Evolutionary conservation across 1,140 invertebrate species (phyloP), one percentile per base, ranked within the genome.

Genomic region (Diprion similis): DNA sequence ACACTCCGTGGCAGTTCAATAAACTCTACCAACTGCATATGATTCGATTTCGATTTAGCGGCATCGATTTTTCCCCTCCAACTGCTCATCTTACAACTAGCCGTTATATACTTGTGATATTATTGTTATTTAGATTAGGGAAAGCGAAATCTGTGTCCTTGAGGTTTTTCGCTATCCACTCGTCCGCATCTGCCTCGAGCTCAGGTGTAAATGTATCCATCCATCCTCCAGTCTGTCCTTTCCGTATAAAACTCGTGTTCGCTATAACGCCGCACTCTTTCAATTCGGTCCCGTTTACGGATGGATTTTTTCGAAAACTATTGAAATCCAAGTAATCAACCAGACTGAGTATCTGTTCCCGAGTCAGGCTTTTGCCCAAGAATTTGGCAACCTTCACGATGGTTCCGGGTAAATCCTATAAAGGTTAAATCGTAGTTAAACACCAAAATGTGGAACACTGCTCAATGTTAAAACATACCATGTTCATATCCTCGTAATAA

Each of bases 401-500:
- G 0, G 89, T 83, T 8, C 79, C 78, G 17, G 83, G 81, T 19
- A 93, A 83, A 84, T 94, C 89, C 89, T 92, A 76, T 73, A 85
- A 84, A 66, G 76, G 66, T 71, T 84, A 74, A 84, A 75, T 73
- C 17, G 45, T 68, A 37, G 24, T 37, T 37, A 13, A 8, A 6
- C n/a, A 59, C 9, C 11, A 4, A 13, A 8, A 17, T 59, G 51
- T 59, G n/a, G 11, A 59, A 51, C 66, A 18, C 19, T 10, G 48
- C 46, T 71, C 24, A 37, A 37, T 37, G 71, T 64, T 66, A 71
- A 77, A 71, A 76, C 75, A 79, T 85, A 92, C 92, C 80, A 89
- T 89, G 67, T 89, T 89, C 84, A 96, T 92, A 76, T 96, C 92
- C 86, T 96, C 95, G 80, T 96, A 96, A 81, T 94, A 95, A 24